phyloP scores from a whole-genome alignment of 1,140 invertebrate species.

The Ditylenchus dipsaci region DNA sequence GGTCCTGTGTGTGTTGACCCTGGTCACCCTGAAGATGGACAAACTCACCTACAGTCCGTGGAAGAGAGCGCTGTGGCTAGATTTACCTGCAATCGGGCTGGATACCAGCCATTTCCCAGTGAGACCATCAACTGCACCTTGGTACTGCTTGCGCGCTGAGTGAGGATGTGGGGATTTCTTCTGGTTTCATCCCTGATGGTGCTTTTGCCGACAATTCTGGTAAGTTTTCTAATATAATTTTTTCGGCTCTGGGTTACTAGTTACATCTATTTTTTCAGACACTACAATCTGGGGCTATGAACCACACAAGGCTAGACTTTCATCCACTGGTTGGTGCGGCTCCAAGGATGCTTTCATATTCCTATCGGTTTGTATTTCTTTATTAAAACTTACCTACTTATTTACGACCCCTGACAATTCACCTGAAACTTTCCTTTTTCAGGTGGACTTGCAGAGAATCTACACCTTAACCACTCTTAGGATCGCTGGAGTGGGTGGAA shows the following conservation, averaged over 20 bases:
- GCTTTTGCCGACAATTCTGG: conserved; percentile 93
- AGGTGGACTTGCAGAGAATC: conserved; percentile 75
- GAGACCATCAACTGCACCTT: conserved; percentile 81
- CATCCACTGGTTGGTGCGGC: conserved; percentile 61
- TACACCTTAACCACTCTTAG: conserved; percentile 72
- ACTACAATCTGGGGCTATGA: conserved; percentile 53
- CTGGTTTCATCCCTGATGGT: conserved; percentile 83
- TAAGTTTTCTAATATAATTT: conserved; percentile 55
- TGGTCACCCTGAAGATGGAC: conserved; percentile 82
- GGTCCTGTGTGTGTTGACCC: conserved; percentile 82
- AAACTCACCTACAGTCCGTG: conserved; percentile 80
- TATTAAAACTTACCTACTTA: not conserved
- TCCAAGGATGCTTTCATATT: conserved; percentile 86
- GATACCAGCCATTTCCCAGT: conserved; percentile 84
- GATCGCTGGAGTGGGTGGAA: conserved; percentile 53
- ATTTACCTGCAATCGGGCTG: conserved; percentile 81
- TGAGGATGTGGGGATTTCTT: conserved; percentile 80
- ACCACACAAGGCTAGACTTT: conserved; percentile 54
- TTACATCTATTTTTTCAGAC: conserved; percentile 23
- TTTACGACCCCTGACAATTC: too few relatives aligned
- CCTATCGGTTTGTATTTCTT: conserved; percentile 70
- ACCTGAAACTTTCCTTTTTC: not conserved
- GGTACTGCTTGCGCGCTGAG: conserved; percentile 87
- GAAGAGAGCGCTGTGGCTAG: conserved; percentile 83
- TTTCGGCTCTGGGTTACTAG: conserved; percentile 11